Evolutionary conservation across 2,113 vertebrate genomes (phyloP), one percentile per base, ranked within the genome.

Genomic region (Pelodiscus sinensis): DNA sequence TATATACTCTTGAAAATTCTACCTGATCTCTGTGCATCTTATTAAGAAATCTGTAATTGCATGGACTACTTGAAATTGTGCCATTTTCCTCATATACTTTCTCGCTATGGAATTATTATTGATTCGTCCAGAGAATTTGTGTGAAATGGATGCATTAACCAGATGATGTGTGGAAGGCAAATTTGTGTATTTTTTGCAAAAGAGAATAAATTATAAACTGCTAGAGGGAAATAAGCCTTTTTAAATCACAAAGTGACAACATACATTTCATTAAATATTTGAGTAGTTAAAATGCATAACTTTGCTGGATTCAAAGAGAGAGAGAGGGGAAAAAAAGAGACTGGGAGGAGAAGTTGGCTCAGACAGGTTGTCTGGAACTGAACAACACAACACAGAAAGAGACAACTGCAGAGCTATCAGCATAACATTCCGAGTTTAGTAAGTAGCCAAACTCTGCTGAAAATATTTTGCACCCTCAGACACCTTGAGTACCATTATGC

Each of bases 261-360:
- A 90, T 52, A 65, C 50, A 79, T 94, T 92, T 93, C 22, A 77
- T 96, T 87, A 91, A 87, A 82, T 62, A 85, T 77, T 85, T 92
- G 58, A 75, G 54, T 81, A 92, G n/a, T 57, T 88, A 83, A 84
- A 87, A 82, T 86, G 81, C 35, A 86, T 4, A 14, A 25, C 1
- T 82, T 54, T 90, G 80, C 75, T 86, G 71, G 35, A 86, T 90
- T 96, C 93, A 87, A 29, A 93, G 86, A 91, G 29, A 85, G 6
- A 24, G 0, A 4, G 29, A 85, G 6, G 21, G 0, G 3, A 62
- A 89, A 68, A 13, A 22, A 14, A 51, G 29, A 35, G 13, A 82
- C 44, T 81, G 35, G 38, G 51, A 19, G 68, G 87, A 56, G 11
- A 81, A 81, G 14, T 88, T 73, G n/a, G 73, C 27, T 10, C 44